These are phyloP conservation scores for Hormiphora californensis DNA, from an alignment of 37 sponge, comb jelly and placozoan species.

Conservation along the genomic window DNA sequence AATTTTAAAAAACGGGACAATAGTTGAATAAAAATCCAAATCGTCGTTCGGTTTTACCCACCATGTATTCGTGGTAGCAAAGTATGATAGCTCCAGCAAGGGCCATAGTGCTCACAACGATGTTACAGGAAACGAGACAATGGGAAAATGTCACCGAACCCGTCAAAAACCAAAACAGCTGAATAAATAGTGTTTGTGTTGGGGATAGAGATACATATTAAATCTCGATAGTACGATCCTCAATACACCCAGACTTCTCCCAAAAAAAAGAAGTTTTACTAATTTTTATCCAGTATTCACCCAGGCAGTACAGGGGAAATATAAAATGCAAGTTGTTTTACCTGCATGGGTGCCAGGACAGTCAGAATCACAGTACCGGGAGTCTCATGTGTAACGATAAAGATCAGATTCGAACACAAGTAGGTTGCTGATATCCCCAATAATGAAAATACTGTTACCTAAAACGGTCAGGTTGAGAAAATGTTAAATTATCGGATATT, in stretches of 20 bases:
- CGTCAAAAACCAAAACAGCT: background rate
- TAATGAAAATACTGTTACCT: background rate
- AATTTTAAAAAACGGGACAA: background rate
- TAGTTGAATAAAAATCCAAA: background rate
- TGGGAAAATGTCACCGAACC: background rate
- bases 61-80: conserved; percentile 2
- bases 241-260: too few species aligned
- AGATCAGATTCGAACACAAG: background rate
- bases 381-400: background rate
- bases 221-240: too few species aligned
- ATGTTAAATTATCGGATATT: background rate
- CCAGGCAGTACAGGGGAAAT: too few species aligned
- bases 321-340: too few species aligned
- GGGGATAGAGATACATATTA: too few species aligned
- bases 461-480: background rate
- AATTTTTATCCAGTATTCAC: too few species aligned
- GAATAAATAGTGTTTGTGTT: too few species aligned
- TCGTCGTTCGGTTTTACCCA: background rate
- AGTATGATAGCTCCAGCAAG: background rate
- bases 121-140: background rate
- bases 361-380: background rate
- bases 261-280: too few species aligned
- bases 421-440: background rate
- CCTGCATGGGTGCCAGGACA: background rate
- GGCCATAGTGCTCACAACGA: background rate